Percentiles rank a stretch among this genome's conserved stretches.
These are phyloP conservation scores for Nycteola revayana DNA, from an alignment of 2,888 invertebrate species.

Conservation along the genomic window DNA sequence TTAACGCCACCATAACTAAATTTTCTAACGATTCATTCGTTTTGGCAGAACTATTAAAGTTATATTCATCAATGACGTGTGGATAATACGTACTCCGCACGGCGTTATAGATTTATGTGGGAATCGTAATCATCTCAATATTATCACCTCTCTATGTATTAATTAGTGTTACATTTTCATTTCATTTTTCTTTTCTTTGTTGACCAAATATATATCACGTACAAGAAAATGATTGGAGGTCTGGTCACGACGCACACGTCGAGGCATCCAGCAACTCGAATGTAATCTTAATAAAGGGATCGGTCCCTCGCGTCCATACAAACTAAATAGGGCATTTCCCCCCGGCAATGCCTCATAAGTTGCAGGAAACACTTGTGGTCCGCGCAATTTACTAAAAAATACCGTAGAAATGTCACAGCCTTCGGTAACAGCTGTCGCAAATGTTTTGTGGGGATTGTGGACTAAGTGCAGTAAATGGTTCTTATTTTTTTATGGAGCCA, in stretches of 20 bases:
- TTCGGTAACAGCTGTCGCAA: constrained; percentile 16
- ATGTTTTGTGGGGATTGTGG: constrained; percentile 14
- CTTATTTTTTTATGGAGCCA: not conserved
- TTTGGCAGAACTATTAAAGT: constrained; percentile 7
- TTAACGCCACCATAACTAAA: constrained; percentile 23
- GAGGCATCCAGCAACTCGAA: constrained; percentile 19
- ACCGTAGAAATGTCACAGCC: constrained; percentile 9
- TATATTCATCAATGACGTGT: not conserved
- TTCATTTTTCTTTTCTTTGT: not conserved
- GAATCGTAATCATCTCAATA: no score
- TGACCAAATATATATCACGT: constrained; percentile 1
- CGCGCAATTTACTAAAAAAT: constrained; percentile 19
- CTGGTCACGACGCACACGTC: constrained; percentile 18
- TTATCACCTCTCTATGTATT: no score
- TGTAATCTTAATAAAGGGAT: constrained; percentile 36
- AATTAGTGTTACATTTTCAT: not conserved
- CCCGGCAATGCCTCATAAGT: constrained; percentile 18
- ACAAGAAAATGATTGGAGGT: not conserved
- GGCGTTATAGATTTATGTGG: no score
- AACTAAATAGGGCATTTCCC: constrained; percentile 27
- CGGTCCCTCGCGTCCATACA: constrained; percentile 25
- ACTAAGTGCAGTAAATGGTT: constrained; percentile 4
- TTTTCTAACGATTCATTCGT: constrained; percentile 1
- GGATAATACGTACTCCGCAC: no score
- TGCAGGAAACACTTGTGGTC: constrained; percentile 19